Evolutionary conservation across 92 coral and sea anemone species (phyloP).

Genomic region (Porites rus): DNA sequence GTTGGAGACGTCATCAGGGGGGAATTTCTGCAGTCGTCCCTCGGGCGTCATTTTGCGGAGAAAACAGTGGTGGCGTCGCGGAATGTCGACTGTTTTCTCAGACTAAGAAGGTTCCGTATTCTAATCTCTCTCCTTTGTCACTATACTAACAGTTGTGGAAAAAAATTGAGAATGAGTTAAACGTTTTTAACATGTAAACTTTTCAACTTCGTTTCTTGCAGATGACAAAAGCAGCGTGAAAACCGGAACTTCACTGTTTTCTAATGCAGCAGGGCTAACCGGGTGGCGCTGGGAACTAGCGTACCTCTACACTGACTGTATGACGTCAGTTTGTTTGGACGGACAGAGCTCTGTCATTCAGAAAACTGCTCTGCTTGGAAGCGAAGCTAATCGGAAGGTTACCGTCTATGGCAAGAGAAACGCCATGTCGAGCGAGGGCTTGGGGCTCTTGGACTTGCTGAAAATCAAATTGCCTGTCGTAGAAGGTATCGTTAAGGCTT

Average conservation of each 20-base stretch:
- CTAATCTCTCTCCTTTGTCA: too few species aligned
- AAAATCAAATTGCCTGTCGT: slow-evolving; percentile 71
- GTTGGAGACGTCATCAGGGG: too few species aligned
- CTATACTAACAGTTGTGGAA: neutral
- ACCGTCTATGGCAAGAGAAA: slow-evolving; percentile 61
- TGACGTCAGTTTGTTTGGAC: slow-evolving; percentile 88
- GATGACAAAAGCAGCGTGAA: slow-evolving; percentile 47
- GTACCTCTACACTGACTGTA: slow-evolving; percentile 86
- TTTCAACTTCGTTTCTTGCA: neutral
- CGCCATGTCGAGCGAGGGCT: slow-evolving; percentile 52
- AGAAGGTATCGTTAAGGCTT: slow-evolving; percentile 45
- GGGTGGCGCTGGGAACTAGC: slow-evolving; percentile 99
- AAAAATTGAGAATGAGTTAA: neutral
- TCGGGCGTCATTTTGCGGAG: too few species aligned
- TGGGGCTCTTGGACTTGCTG: slow-evolving; percentile 79
- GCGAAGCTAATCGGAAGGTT: slow-evolving; percentile 74
- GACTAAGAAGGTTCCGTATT: too few species aligned
- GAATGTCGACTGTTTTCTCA: too few species aligned
- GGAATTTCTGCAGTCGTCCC: too few species aligned
- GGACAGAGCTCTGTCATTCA: slow-evolving; percentile 91
- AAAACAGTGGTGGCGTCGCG: too few species aligned
- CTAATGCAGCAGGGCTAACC: slow-evolving; percentile 66
- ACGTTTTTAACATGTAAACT: neutral
- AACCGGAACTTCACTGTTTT: slow-evolving; percentile 72
- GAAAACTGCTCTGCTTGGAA: slow-evolving; percentile 89